Percentiles rank a stretch among this genome's conserved stretches.
Conservation (phyloP, 2,888 invertebrate species). For the Epicampocera succincta region DNA sequence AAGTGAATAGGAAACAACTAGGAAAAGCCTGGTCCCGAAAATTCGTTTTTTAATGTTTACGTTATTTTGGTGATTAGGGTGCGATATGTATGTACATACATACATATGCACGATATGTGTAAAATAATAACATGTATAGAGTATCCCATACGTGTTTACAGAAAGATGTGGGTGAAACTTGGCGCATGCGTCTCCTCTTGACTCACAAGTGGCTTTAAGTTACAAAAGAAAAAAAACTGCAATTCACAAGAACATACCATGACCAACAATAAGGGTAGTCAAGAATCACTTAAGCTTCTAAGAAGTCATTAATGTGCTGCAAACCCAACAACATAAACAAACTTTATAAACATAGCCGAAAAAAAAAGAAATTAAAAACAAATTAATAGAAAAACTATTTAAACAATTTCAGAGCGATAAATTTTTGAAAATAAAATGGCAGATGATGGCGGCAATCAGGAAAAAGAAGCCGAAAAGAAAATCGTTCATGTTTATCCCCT, state of each 20-base stretch:
- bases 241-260: conserved; percentile 40
- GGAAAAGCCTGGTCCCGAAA: no score
- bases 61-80: no score
- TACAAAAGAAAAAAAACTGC: conserved; percentile 31
- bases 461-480: conserved; percentile 83
- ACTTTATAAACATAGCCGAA: conserved; percentile 46
- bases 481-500: conserved; percentile 91
- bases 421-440: conserved; percentile 74
- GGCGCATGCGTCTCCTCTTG: conserved; percentile 64
- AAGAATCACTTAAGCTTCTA: conserved; percentile 60
- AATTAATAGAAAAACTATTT: conserved; percentile 15
- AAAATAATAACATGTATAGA: conserved; percentile 8
- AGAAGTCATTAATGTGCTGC: conserved; percentile 50
- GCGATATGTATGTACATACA: no score
- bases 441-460: conserved; percentile 79
- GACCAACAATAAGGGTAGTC: conserved; percentile 36
- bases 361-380: conserved; percentile 24
- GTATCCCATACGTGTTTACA: conserved; percentile 43
- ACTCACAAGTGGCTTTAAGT: conserved; percentile 42
- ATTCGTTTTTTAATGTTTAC: no score
- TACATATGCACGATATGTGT: no score
- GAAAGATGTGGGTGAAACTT: conserved; percentile 54
- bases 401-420: background rate
- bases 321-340: conserved; percentile 41
- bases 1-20: no score